phyloP scores from a whole-genome alignment of 2,113 vertebrate genomes.

The Setophaga coronata region DNA sequence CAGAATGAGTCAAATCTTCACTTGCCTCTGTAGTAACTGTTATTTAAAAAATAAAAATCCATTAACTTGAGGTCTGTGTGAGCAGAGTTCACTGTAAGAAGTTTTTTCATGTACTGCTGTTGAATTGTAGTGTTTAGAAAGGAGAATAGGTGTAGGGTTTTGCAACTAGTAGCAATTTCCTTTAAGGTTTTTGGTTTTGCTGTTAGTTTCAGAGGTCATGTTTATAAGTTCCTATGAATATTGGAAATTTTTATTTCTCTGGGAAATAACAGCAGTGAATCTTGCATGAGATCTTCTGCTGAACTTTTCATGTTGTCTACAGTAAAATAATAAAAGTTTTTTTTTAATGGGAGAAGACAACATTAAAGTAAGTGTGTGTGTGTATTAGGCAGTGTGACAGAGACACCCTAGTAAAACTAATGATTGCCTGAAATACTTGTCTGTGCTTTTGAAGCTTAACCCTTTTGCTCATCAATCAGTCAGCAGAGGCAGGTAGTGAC shows the following conservation, averaged over 20 bases:
- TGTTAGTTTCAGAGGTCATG: not conserved
- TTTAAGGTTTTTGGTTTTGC: not conserved
- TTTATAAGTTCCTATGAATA: not conserved
- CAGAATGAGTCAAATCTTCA: not conserved
- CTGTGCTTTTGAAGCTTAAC: constrained; percentile 74
- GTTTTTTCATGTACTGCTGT: not conserved
- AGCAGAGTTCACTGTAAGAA: not conserved
- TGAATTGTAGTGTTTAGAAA: not conserved
- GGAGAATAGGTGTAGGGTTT: not conserved
- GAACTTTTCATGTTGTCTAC: not conserved
- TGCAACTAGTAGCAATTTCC: not conserved
- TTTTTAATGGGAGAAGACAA: constrained; percentile 11
- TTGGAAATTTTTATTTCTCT: not conserved
- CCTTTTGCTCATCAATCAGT: constrained; percentile 78
- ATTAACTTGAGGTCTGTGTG: not conserved
- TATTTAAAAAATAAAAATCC: not conserved
- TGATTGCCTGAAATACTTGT: constrained; percentile 63
- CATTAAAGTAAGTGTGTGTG: not conserved
- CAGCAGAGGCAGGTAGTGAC: constrained; percentile 78
- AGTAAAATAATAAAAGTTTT: not conserved
- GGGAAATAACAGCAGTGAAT: not conserved
- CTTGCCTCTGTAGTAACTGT: not conserved
- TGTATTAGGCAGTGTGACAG: constrained; percentile 30
- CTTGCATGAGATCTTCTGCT: not conserved
- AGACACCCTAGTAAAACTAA: constrained; percentile 60